Evolutionary conservation across 2,888 invertebrate genomes (phyloP), one percentile per base, ranked within the genome.

Genomic region (Platypus cylindrus): DNA sequence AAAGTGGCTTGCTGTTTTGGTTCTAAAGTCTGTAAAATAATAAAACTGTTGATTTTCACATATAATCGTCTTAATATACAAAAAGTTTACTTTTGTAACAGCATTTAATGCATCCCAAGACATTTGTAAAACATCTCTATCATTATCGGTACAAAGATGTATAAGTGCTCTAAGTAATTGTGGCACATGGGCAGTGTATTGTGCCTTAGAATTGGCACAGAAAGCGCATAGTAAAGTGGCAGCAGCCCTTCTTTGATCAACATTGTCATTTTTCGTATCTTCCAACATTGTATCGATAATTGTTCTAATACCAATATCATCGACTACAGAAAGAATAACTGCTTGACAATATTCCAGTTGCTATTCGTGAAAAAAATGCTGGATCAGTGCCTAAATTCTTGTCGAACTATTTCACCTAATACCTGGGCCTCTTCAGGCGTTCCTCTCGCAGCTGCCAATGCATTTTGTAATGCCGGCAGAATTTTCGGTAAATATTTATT

Each of bases 31-130:
- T 77, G 25, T 25, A 27, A 9, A 25, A 11, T 25, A n/a, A n/a
- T n/a, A n/a, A n/a, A n/a, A n/a, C n/a, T n/a, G n/a, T n/a, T n/a
- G n/a, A n/a, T n/a, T n/a, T n/a, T n/a, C n/a, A n/a, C n/a, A n/a
- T n/a, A n/a, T n/a, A n/a, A n/a, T n/a, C 15, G 13, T 25, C 17
- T 4, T 15, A 22, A 14, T 16, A 22, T 1, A 3, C 8, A 13
- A 7, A 23, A 36, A 9, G 34, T 31, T 43, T 51, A 74, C 75
- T 66, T 86, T 86, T 3, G 86, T 85, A 43, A 97, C 80, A 8
- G 91, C 84, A 56, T 76, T 72, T 16, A 97, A 70, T 30, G 93
- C 91, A 57, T 91, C 91, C 84, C 94, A 91, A 17, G 86, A 79
- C 64, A 85, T 78, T 48, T 81, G 74, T 30, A 90, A 64, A 14